Conservation (phyloP, 2,113 vertebrate genomes). For the Leuciscus idus region DNA sequence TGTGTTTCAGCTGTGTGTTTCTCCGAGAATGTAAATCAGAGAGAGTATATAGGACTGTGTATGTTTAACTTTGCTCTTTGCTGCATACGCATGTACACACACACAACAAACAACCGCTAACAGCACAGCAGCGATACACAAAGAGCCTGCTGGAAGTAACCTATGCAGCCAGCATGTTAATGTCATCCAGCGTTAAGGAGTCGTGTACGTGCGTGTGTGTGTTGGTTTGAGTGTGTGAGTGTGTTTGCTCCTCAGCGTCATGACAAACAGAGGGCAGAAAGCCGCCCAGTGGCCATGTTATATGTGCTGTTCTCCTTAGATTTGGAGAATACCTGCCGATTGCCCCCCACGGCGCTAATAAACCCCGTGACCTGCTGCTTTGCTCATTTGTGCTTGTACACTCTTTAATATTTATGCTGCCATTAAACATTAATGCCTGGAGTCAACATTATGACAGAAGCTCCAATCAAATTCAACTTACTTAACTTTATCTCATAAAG, state of each 20-base stretch:
- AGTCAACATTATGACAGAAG: background rate
- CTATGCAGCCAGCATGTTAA: conserved; percentile 58
- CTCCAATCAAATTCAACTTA: conserved; percentile 25
- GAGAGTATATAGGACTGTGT: background rate
- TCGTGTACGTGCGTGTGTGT: conserved; percentile 47
- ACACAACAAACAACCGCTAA: conserved; percentile 46
- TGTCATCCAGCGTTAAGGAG: conserved; percentile 34
- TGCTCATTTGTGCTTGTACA: conserved; percentile 20
- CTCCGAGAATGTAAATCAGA: conserved; percentile 1
- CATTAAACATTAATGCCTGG: conserved; percentile 29
- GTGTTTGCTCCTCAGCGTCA: conserved; percentile 42
- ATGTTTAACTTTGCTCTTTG: conserved; percentile 37
- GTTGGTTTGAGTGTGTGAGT: conserved; percentile 26
- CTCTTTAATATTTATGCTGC: conserved; percentile 22
- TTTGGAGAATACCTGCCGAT: conserved; percentile 14
- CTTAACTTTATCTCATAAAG: conserved; percentile 24
- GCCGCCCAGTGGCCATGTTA: conserved; percentile 49
- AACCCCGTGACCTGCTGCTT: conserved; percentile 30
- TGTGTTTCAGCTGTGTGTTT: background rate
- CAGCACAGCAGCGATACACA: conserved; percentile 50
- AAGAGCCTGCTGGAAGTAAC: conserved; percentile 58
- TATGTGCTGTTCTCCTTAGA: conserved; percentile 35
- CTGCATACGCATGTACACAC: conserved; percentile 23
- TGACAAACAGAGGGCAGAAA: conserved; percentile 45
- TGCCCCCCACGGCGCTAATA: background rate